phyloP scores from a whole-genome alignment of 92 coral and sea anemone genomes.

The Meandrina meandrites region DNA sequence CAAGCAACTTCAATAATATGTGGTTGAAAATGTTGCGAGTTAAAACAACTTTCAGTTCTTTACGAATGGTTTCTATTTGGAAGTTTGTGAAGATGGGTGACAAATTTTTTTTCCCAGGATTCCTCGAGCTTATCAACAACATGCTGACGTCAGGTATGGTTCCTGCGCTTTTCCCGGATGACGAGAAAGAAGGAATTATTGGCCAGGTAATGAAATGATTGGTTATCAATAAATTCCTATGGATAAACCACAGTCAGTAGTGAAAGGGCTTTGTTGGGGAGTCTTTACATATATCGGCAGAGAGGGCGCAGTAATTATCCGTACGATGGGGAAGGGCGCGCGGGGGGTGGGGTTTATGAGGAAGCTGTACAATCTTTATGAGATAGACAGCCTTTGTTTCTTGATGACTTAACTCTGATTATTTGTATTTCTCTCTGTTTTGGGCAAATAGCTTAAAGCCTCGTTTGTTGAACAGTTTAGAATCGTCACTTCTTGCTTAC shows the following conservation, averaged over 20 bases:
- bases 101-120: constrained; percentile 56
- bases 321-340: too few species aligned
- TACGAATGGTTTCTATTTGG: background rate
- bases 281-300: too few species aligned
- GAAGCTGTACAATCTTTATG: too few species aligned
- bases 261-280: background rate
- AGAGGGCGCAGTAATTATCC: too few species aligned
- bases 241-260: background rate
- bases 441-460: too few species aligned
- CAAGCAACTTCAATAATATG: too few species aligned
- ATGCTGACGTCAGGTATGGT: constrained; percentile 99
- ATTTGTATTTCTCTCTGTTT: background rate
- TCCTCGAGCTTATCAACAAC: constrained; percentile 96
- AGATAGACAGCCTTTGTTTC: too few species aligned
- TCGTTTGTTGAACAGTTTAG: background rate
- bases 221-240: background rate
- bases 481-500: too few species aligned
- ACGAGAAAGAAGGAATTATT: constrained; percentile 94
- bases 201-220: constrained; percentile 64
- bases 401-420: too few species aligned
- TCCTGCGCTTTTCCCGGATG: constrained; percentile 96
- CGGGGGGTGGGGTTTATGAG: too few species aligned
- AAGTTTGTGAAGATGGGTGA: background rate
- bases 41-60: background rate
- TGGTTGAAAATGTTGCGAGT: too few species aligned